Conservation (phyloP, 2,797 vertebrate species). For the Brachyalestes nurse region DNA sequence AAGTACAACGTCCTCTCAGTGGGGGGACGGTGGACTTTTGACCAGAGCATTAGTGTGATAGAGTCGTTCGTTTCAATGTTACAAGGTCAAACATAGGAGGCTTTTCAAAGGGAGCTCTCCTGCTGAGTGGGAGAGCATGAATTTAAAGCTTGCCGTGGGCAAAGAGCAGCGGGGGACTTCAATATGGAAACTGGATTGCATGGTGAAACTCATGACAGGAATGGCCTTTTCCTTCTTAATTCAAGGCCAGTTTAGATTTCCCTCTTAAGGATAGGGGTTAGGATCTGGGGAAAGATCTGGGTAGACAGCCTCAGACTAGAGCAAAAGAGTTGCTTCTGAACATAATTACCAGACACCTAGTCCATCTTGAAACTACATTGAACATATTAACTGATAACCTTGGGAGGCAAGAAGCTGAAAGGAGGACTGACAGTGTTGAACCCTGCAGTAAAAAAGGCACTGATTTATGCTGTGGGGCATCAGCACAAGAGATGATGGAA, state of each 20-base stretch:
- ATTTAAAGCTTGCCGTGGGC: constrained; percentile 58
- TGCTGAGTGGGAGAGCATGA: constrained; percentile 48
- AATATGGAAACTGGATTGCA: constrained; percentile 54
- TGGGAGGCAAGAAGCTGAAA: constrained; percentile 34
- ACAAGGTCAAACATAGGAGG: constrained; percentile 60
- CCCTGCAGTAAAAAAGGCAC: background rate
- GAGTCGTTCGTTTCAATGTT: constrained; percentile 64
- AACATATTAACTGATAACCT: constrained; percentile 37
- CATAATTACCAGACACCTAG: background rate
- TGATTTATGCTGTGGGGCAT: constrained; percentile 49
- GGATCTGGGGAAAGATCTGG: background rate
- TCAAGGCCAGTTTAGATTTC: background rate
- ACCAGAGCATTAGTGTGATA: constrained; percentile 59
- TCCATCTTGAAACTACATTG: background rate
- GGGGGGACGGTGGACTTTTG: constrained; percentile 46
- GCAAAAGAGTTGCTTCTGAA: background rate
- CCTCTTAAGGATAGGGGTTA: background rate
- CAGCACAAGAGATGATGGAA: constrained; percentile 36
- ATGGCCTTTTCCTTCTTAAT: background rate
- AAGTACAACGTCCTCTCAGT: constrained; percentile 42
- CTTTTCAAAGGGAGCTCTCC: constrained; percentile 55
- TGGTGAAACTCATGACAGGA: background rate
- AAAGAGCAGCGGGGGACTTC: constrained; percentile 54
- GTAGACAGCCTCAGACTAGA: background rate
- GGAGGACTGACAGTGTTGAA: constrained; percentile 39